Base-by-base conservation (phyloP, 2,888 invertebrate species). In the Hemaris fuciformis region DNA sequence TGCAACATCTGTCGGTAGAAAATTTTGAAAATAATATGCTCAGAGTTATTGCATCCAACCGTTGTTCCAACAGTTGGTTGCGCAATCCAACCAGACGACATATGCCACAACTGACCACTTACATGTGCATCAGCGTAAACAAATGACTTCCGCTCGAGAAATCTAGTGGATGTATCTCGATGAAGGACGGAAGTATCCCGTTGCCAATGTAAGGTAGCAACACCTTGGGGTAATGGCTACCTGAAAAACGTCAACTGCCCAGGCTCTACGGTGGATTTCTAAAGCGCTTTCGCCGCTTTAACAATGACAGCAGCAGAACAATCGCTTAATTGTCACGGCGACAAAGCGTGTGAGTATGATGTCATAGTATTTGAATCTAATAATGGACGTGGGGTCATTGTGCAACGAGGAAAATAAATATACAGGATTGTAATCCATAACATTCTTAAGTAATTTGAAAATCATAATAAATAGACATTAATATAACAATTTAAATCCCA, bases 91-190 rank as follows among this genome's bases (percentile, higher is more conserved):
- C 10, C 53, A 6, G 18, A 18, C 15, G 41, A 42, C 60, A 60
- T 48, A 53, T 53, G 60, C 41, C 41, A 60, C 8, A 18, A 42
- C 18, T 25, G 34, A 1, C 18, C 10, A 59, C 58, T 62, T 60
- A 57, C 57, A 41, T 43, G 41, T 61, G 45, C 41, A 61, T 59
- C 34, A 31, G 48, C 8, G 27, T 65, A 65, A 72, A 72, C 59
- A 70, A 69, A 65, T 61, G 62, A 71, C 65, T 34, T 62, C 72
- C 66, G 56, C 64, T 67, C 23, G 71, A 69, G 64, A 68, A 72
- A 66, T 70, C 69, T 53, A 72, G 68, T 18, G 72, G 62, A 23
- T 72, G 72, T 34, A 66, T 61, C 65, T 72, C 70, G 22, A 71
- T 63, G 62, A 66, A 66, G 46, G 67, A 68, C 6, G 70, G 72